Base-by-base conservation (phyloP, 92 coral and sea anemone genomes). In the Porites cylindrica region DNA sequence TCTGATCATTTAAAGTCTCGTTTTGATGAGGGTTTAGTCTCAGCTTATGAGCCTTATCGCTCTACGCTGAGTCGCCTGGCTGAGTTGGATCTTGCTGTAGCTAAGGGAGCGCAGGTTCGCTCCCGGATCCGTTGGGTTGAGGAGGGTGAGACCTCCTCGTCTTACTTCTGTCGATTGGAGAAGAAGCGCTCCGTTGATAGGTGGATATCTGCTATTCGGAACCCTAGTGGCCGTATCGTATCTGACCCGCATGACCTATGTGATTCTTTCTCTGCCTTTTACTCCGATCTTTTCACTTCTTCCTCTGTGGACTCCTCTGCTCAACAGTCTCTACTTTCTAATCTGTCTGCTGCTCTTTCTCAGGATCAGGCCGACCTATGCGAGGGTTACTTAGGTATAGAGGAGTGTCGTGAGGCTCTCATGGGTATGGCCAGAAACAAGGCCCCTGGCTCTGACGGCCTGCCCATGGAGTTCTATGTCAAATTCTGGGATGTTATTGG, bases 141-240 rank as follows among this genome's bases (percentile, higher is more conserved):
- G 51, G 73, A 79, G 6, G 83, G 83, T 1, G 90, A 87, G 50
- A 56, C 85, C 1, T 87, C 85, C 0, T 70, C 90, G 1, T 43
- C 80, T 10, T 87, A 43, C 32, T 87, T 87, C 19, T 72, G 67
- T 63, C 85, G 76, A 6, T 65, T 87, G 0, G 90, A 79, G 32
- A 17, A 70, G 38, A 87, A 87, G 43, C n/a, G 54, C 1, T 66
- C 86, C 1, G 58, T 47, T 0, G 90, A 87, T 1, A 18, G 69
- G 2, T 8, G 21, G 26, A 65, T 80, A 2, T 56, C 60, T 10
- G 77, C 86, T 3, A 24, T 87, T 20, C 67, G 64, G 0, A 11
- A 26, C 0, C 10, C 6, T 4, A 54, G 63, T 17, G 84, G 89
- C 0, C 2, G 29, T 13, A 7, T 66, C 0, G 21, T 76, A 6